These are phyloP conservation scores for Mustela lutreola DNA, from an alignment of 2,113 vertebrate species.

Conservation along the genomic window DNA sequence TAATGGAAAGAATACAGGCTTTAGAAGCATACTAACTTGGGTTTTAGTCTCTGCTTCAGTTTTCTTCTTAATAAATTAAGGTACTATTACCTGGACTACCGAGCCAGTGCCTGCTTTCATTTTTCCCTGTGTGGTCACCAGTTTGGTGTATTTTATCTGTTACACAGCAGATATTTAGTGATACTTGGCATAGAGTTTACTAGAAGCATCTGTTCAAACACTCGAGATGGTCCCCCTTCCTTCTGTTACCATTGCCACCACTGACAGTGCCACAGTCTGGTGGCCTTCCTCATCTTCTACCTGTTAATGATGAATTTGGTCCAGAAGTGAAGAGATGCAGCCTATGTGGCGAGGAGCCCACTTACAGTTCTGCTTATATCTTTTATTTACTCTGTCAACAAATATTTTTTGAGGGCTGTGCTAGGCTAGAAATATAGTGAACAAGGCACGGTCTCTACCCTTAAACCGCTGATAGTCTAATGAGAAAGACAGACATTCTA, in stretches of 20 bases:
- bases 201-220: background rate
- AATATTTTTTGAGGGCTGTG: background rate
- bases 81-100: background rate
- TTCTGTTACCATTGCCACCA: background rate
- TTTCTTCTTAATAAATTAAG: background rate
- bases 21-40: background rate
- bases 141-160: background rate
- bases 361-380: background rate
- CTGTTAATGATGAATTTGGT: background rate
- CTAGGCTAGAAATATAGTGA: background rate
- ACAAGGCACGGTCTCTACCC: background rate
- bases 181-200: background rate
- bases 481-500: background rate
- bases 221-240: background rate
- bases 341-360: background rate
- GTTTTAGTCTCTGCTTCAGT: background rate
- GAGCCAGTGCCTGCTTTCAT: background rate
- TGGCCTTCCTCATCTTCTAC: background rate
- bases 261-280: background rate
- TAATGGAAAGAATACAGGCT: background rate
- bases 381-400: background rate
- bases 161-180: background rate
- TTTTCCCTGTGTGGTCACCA: background rate
- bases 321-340: background rate
- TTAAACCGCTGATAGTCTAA: background rate